phyloP scores from a whole-genome alignment of 2,888 invertebrate genomes.

The Eudemis profundana region DNA sequence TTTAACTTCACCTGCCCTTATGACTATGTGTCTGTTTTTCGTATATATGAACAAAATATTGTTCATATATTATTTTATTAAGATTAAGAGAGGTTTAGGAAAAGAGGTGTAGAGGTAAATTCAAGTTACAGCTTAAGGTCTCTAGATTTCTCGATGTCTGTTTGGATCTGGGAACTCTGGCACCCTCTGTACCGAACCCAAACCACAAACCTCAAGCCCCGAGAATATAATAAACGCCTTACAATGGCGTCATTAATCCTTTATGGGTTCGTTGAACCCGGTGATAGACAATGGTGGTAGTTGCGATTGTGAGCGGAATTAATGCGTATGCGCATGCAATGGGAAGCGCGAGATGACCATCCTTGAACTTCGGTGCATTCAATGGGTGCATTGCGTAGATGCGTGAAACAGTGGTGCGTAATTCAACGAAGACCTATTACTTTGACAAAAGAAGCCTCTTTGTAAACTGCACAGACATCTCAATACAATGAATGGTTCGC shows the following conservation, averaged over 20 bases:
- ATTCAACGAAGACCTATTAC: too few species aligned
- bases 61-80: too few species aligned
- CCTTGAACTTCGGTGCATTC: slow-evolving; percentile 80
- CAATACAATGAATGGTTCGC: too few species aligned
- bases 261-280: slow-evolving; percentile 77
- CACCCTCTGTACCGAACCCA: neutral
- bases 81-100: too few species aligned
- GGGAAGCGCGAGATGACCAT: slow-evolving; percentile 78
- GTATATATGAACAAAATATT: too few species aligned
- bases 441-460: too few species aligned
- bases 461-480: too few species aligned
- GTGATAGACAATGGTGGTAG: slow-evolving; percentile 84
- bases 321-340: slow-evolving; percentile 80
- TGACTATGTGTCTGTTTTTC: too few species aligned
- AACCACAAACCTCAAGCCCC: slow-evolving; percentile 9
- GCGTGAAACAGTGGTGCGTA: neutral
- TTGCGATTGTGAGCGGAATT: slow-evolving; percentile 79
- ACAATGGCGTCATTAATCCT: slow-evolving; percentile 76
- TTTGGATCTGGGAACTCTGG: too few species aligned
- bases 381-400: slow-evolving; percentile 23
- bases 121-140: too few species aligned
- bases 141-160: too few species aligned
- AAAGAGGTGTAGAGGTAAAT: too few species aligned
- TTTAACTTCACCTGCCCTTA: slow-evolving; percentile 3
- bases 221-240: slow-evolving; percentile 38